Conservation (phyloP, 2,113 vertebrate genomes). For the Forbesichthys agassizii region DNA sequence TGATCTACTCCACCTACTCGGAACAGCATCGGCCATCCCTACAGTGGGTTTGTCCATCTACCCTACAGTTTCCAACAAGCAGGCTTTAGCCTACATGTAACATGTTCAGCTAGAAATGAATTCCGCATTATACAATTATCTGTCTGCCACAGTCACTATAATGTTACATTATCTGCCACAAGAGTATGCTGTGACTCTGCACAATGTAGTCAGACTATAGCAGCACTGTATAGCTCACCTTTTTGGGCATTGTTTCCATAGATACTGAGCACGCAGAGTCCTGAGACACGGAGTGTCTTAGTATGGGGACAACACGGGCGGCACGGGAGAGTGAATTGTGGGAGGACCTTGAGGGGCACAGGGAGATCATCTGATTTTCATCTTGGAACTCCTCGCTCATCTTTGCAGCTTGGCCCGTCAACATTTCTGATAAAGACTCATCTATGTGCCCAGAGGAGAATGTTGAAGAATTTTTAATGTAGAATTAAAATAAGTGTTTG, state of each 20-base stretch:
- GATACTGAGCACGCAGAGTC: slow-evolving; percentile 44
- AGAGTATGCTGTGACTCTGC: slow-evolving; percentile 5
- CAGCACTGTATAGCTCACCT: slow-evolving; percentile 44
- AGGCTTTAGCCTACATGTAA: too few relatives aligned
- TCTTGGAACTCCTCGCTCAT: slow-evolving; percentile 16
- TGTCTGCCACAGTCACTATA: background rate
- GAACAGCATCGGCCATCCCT: too few relatives aligned
- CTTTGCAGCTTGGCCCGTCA: background rate
- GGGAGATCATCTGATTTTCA: background rate
- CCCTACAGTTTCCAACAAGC: too few relatives aligned
- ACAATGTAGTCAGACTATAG: background rate
- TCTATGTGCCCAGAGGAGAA: slow-evolving; percentile 16
- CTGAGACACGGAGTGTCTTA: slow-evolving; percentile 47
- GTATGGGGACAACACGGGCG: slow-evolving; percentile 35
- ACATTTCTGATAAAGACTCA: background rate
- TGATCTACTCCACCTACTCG: too few relatives aligned
- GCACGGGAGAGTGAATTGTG: slow-evolving; percentile 13
- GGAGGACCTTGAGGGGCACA: slow-evolving; percentile 1
- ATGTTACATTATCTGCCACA: slow-evolving; percentile 15
- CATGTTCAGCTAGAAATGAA: too few relatives aligned
- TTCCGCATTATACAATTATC: background rate
- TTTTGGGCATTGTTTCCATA: slow-evolving; percentile 66
- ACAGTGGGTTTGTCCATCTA: too few relatives aligned
- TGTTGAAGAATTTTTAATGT: background rate
- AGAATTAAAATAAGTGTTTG: background rate